Base-by-base conservation (phyloP, 2,113 vertebrate species). In the Halichoeres trimaculatus region DNA sequence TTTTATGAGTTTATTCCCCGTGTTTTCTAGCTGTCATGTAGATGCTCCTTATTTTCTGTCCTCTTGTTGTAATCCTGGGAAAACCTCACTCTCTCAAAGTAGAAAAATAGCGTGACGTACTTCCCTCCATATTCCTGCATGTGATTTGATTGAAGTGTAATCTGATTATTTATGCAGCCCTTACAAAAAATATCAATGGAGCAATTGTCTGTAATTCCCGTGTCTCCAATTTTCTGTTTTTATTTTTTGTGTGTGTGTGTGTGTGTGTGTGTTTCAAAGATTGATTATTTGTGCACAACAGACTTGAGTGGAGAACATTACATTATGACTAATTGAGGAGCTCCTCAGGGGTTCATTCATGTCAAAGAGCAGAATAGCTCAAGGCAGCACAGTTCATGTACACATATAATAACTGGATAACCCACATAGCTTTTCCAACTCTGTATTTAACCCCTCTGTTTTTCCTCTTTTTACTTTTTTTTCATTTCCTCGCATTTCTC, bases 271-370 rank as follows among this genome's bases (percentile, higher is more conserved):
- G 34, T 23, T 53, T n/a, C 41, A 66, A 66, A 77, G 83, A 88
- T 65, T 24, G 76, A 85, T 75, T 61, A 69, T 60, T 72, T 81
- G 58, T 78, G 68, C 2, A 1, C 41, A 56, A 65, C n/a, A 17
- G 52, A 16, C 23, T 48, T 38, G 56, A 82, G 70, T 50, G 11
- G 51, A 74, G 66, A 74, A 69, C 45, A 65, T 43, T 69, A 45
- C 45, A 58, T 88, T 76, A 81, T 86, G 85, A 88, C 68, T 89
- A 80, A 90, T 70, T 72, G 78, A 88, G 84, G 19, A 64, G 47
- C 87, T 68, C 88, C 78, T 65, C 38, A 0, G 90, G 81, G 74
- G n/a, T 34, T 34, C 26, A n/a, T 79, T 69, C 81, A 68, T 77
- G 64, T 62, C 65, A 53, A 23, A 57, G 53, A 53, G 26, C 61